These are phyloP conservation scores for Oophaga sylvatica DNA, from an alignment of 2,797 vertebrate genomes.

Conservation along the genomic window DNA sequence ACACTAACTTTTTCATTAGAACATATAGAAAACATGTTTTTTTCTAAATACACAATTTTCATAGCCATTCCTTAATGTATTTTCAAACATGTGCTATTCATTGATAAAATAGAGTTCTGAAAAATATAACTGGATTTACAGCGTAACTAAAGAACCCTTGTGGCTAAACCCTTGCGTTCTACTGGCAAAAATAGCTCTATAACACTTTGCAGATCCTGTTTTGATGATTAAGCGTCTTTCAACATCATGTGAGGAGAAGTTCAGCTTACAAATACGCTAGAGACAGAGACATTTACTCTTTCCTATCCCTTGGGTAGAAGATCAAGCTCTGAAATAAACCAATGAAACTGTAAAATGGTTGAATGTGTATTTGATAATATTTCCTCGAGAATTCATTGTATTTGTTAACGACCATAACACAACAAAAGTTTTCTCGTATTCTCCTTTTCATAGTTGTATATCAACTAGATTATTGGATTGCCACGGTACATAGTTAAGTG, in stretches of 20 bases:
- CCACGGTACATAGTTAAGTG: constrained; percentile 24
- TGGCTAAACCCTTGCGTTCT: constrained; percentile 5
- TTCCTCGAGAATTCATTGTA: constrained; percentile 14
- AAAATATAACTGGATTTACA: not conserved
- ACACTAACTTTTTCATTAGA: not conserved
- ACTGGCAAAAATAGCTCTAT: constrained; percentile 29
- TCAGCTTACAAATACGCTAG: constrained; percentile 33
- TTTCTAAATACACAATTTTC: not conserved
- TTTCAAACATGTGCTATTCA: not conserved
- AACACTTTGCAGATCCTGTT: constrained; percentile 20
- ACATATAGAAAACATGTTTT: not conserved
- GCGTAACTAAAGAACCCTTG: not conserved
- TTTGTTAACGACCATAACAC: constrained; percentile 4
- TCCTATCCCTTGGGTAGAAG: constrained; percentile 26
- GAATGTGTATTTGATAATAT: constrained; percentile 17
- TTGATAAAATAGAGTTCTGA: constrained; percentile 7
- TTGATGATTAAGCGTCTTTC: constrained; percentile 23
- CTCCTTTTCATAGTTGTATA: not conserved
- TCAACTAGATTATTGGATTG: constrained; percentile 23
- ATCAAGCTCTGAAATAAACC: constrained; percentile 22
- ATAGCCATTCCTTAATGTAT: not conserved
- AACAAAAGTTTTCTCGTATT: constrained; percentile 9
- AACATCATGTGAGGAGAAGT: constrained; percentile 17
- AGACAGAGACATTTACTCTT: constrained; percentile 25
- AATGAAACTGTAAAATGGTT: constrained; percentile 8